Base-by-base conservation (phyloP, 2,113 vertebrate species). In the Pygoscelis adeliae region DNA sequence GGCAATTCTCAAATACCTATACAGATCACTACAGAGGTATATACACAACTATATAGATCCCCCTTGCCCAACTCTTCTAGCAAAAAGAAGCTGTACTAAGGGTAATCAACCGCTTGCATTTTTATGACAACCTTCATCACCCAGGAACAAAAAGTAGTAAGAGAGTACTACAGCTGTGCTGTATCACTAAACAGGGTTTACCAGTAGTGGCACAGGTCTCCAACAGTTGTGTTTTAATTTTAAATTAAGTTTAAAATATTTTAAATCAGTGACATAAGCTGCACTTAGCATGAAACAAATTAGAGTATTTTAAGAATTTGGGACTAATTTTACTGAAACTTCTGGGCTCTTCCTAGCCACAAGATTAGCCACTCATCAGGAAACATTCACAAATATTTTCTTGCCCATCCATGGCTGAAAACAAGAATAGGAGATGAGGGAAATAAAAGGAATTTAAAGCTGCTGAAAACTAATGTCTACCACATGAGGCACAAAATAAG, bases 401-500 rank as follows among this genome's bases (percentile, higher is more conserved):
- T 94, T 90, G 90, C 71, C 84, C 66, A 92, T 94, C 93, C 92
- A 94, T 25, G 53, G 72, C 79, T 82, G 56, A 84, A 95, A 97
- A 97, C 47, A 97, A 96, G 95, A 94, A 97, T 94, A 92, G 69
- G 63, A 95, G 81, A 94, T 62, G n/a, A 83, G 69, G 71, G 40
- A 58, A 95, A 94, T 93, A 91, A 95, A 95, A 95, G 74, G 94
- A 97, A 97, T 97, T 93, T 97, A 90, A 95, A 96, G 83, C 94
- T 93, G 90, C 92, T 97, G 92, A 94, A 96, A 97, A 97, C 92
- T 53, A 59, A 96, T 81, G 91, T 95, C 94, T 96, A 96, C 95
- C 87, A 97, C 95, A 95, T 76, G 80, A 96, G 95, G 84, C 97
- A 97, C 46, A 97, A 96, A 97, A 96, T 93, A 97, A 56, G 71